Evolutionary conservation across 2,888 invertebrate species (phyloP).

Genomic region (Agapostemon virescens): DNA sequence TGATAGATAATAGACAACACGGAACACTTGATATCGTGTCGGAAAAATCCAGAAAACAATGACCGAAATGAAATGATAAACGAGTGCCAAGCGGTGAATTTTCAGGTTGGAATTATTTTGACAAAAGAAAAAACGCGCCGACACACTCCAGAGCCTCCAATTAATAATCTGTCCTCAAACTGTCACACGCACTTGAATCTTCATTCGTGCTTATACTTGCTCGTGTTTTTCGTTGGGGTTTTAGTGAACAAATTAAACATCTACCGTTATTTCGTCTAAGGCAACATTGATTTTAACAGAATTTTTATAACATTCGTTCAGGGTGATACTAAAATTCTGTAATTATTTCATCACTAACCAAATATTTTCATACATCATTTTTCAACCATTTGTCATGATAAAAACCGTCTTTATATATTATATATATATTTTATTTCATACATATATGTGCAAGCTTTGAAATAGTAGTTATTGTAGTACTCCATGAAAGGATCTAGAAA

Average conservation of each 20-base stretch:
- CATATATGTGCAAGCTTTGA: no score
- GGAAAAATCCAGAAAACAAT: constrained; percentile 31
- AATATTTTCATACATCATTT: not conserved
- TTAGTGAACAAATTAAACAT: not conserved
- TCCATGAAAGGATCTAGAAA: no score
- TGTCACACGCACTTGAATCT: constrained; percentile 25
- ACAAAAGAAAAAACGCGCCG: constrained; percentile 13
- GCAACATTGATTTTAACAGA: not conserved
- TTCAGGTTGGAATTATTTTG: constrained; percentile 25
- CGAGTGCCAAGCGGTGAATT: constrained; percentile 19
- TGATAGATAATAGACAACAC: constrained; percentile 23
- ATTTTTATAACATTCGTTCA: not conserved
- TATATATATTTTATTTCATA: no score
- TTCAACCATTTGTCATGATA: not conserved
- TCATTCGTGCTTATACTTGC: constrained; percentile 11
- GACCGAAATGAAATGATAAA: constrained; percentile 47
- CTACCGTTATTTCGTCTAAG: not conserved
- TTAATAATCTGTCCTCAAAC: constrained; percentile 35
- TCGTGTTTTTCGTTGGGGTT: not conserved
- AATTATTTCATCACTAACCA: not conserved
- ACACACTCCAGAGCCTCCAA: not conserved
- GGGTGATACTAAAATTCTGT: not conserved
- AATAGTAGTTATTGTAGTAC: no score
- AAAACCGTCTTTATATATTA: not conserved
- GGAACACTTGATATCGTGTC: not conserved